Evolutionary conservation across 2,797 vertebrate species (phyloP), one percentile per base, ranked within the genome.

Genomic region (Fringilla coelebs): DNA sequence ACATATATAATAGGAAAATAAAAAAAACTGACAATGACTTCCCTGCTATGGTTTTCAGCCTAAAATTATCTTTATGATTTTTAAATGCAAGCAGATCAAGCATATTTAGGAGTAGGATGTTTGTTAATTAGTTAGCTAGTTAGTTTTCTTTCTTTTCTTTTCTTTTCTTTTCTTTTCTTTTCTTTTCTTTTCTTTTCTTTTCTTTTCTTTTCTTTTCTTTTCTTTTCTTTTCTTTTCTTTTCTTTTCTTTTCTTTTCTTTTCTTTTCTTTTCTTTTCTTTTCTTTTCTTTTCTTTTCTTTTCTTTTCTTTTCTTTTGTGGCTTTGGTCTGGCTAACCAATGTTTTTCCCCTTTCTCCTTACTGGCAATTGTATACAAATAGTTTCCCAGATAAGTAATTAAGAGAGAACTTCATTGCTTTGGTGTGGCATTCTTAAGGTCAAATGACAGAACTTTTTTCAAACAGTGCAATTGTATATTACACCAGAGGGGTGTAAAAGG

Each of bases 401-500:
- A 19, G 14, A 83, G 26, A 63, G 1, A 40, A 32, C 2, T 17
- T 49, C 6, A 40, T n/a, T 54, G 6, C 8, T 60, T 41, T 38
- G 9, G 9, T 65, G 21, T 58, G 26, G 1, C 10, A 60, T 63
- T 83, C n/a, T 54, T 54, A n/a, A 62, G 79, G 15, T 5, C 20
- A 18, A 34, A 68, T 19, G 17, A 24, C 5, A 8, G 26, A 91
- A 60, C 2, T 32, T 24, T 38, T 71, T 54, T 11, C 17, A 51
- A 79, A 49, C 6, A n/a, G 2, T 41, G 13, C 31, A 8, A 24
- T 4, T 58, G 20, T 16, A 7, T 32, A 8, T 60, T 31, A 14
- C 22, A 22, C 2, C 2, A 1, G 3, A 29, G 3, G 2, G 7
- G 2, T 8, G 4, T 15, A 72, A 58, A 60, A 68, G 12, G 11